Conservation (phyloP, 2,113 vertebrate species). For the Gavia stellata region DNA sequence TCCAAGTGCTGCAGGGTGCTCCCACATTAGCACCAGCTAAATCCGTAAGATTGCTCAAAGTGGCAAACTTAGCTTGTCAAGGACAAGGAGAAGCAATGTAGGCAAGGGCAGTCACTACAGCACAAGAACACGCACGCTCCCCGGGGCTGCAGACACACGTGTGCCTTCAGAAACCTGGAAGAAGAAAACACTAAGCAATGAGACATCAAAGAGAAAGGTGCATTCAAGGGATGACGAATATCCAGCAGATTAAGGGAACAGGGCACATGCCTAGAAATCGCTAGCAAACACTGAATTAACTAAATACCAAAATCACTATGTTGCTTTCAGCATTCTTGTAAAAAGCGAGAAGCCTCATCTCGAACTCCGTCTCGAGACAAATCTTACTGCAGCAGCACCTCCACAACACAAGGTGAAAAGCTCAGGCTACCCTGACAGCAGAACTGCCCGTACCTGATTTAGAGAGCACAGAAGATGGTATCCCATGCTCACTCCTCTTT, state of each 20-base stretch:
- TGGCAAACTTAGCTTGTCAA: neutral
- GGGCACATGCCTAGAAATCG: neutral
- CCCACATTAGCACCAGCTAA: neutral
- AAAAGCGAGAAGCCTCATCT: neutral
- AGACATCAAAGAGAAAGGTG: neutral
- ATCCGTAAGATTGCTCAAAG: accelerated
- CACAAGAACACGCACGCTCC: neutral
- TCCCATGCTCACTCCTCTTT: neutral
- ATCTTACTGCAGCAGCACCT: neutral
- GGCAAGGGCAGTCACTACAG: neutral
- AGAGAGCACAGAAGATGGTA: neutral
- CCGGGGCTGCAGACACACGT: accelerated
- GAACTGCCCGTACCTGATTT: neutral
- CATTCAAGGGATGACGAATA: accelerated
- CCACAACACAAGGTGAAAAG: neutral
- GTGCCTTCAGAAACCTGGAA: neutral
- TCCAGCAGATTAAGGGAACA: neutral
- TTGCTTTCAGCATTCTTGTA: neutral
- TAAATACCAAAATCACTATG: neutral
- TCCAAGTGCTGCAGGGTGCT: neutral
- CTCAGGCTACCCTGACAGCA: neutral
- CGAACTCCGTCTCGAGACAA: neutral
- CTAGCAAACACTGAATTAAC: neutral
- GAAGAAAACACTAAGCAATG: neutral
- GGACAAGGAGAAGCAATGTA: neutral